Conservation (phyloP, 1,140 invertebrate genomes). For the Zaprionus lachaisei region DNA sequence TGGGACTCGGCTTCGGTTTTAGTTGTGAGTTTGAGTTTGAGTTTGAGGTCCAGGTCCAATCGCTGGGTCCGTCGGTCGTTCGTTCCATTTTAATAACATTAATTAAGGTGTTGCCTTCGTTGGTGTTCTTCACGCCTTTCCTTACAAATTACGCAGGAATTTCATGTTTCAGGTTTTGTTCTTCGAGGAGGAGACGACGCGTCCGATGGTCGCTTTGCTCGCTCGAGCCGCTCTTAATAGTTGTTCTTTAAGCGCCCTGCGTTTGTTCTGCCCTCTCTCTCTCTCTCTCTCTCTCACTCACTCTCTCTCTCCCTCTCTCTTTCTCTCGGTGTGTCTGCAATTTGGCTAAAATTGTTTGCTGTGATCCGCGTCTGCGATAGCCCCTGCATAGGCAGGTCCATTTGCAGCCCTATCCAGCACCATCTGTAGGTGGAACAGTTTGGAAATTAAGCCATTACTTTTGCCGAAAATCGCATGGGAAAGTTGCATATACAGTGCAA, state of each 20-base stretch:
- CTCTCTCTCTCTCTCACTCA: neutral
- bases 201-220: slow-evolving; percentile 30
- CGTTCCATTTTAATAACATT: slow-evolving; percentile 84
- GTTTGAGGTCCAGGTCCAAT: slow-evolving; percentile 50
- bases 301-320: neutral
- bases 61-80: slow-evolving; percentile 68
- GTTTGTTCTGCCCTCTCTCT: slow-evolving; percentile 15
- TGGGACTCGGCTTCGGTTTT: slow-evolving; percentile 21
- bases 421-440: slow-evolving; percentile 43
- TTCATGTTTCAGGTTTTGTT: slow-evolving; percentile 84
- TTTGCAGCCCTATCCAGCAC: neutral
- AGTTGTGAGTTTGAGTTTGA: slow-evolving; percentile 40
- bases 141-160: slow-evolving; percentile 84
- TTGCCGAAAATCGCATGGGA: slow-evolving; percentile 29
- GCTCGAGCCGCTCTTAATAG: slow-evolving; percentile 71
- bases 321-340: slow-evolving; percentile 29
- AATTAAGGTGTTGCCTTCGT: slow-evolving; percentile 85
- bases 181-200: slow-evolving; percentile 24
- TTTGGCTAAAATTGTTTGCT: slow-evolving; percentile 59
- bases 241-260: slow-evolving; percentile 58
- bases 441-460: slow-evolving; percentile 66
- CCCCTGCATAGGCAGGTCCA: slow-evolving; percentile 32
- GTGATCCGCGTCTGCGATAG: slow-evolving; percentile 43
- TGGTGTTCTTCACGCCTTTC: slow-evolving; percentile 85
- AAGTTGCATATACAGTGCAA: slow-evolving; percentile 6